A percentile compares a stretch with the other conserved stretches of the same genome.
phyloP scores from a whole-genome alignment of 2,113 vertebrate species.

The Castor canadensis region DNA sequence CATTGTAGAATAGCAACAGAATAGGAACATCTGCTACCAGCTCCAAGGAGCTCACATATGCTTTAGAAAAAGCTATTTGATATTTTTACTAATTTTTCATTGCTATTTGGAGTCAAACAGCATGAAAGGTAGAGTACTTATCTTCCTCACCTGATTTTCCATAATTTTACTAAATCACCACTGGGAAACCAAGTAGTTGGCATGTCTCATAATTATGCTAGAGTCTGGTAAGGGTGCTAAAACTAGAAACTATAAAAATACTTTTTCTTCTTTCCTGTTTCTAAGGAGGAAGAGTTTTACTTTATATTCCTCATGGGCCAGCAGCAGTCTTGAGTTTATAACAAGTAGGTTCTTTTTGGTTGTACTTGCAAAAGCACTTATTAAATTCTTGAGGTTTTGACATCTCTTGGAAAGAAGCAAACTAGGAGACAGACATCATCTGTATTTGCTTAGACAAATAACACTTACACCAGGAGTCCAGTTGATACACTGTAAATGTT shows the following conservation, averaged over 20 bases:
- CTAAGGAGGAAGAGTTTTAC: not conserved
- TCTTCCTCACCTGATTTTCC: not conserved
- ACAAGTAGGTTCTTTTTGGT: constrained; percentile 4
- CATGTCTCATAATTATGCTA: constrained; percentile 12
- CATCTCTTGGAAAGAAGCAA: constrained; percentile 1
- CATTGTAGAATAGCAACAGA: not conserved
- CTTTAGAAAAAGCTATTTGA: not conserved
- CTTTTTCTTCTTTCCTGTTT: constrained; percentile 5
- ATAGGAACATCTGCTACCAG: constrained; percentile 21
- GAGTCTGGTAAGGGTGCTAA: not conserved
- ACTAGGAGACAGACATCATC: not conserved
- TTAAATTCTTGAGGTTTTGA: constrained; percentile 35
- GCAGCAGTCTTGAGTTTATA: not conserved
- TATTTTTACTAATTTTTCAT: not conserved
- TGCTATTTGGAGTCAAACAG: not conserved
- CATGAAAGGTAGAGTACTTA: not conserved
- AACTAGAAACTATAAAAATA: constrained; percentile 31
- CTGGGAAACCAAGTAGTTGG: not conserved
- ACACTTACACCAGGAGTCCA: not conserved
- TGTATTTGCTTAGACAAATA: constrained; percentile 12
- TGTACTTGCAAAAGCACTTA: constrained; percentile 11
- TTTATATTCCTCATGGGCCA: not conserved
- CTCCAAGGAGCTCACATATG: not conserved
- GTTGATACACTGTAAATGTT: not conserved
- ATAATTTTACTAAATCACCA: constrained; percentile 35